Percentiles rank a stretch among this genome's conserved stretches.
These are phyloP conservation scores for Aspidoscelis tigris DNA, from an alignment of 2,113 vertebrate species.

Conservation along the genomic window DNA sequence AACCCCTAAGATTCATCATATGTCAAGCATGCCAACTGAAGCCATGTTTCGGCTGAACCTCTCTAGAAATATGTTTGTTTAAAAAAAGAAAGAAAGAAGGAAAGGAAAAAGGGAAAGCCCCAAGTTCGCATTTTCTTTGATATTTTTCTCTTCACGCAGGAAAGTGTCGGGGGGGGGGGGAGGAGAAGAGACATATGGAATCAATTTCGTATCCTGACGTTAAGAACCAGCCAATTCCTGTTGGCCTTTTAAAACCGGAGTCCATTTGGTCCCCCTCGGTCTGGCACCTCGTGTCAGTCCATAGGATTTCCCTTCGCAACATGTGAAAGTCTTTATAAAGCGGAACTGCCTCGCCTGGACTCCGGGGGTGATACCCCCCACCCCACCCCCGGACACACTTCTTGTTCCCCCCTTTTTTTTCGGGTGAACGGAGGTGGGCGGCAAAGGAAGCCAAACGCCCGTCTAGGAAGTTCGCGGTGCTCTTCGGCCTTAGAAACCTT, in stretches of 20 bases:
- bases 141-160: not conserved
- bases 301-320: constrained; percentile 54
- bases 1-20: not conserved
- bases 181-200: constrained; percentile 76
- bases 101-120: not conserved
- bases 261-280: constrained; percentile 70
- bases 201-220: constrained; percentile 78
- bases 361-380: not conserved
- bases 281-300: constrained; percentile 69
- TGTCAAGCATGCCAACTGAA: not conserved
- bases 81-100: no score
- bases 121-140: not conserved
- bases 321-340: constrained; percentile 67
- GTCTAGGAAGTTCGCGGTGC: not conserved
- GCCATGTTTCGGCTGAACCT: not conserved
- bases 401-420: not conserved
- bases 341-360: constrained; percentile 55
- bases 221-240: constrained; percentile 75
- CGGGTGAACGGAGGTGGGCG: not conserved
- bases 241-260: constrained; percentile 73
- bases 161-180: not conserved
- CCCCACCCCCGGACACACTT: no score
- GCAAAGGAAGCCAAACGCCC: fast-evolving
- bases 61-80: not conserved
- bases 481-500: not conserved